Conservation (phyloP, 2,888 invertebrate species). For the Cheilosia vernalis region DNA sequence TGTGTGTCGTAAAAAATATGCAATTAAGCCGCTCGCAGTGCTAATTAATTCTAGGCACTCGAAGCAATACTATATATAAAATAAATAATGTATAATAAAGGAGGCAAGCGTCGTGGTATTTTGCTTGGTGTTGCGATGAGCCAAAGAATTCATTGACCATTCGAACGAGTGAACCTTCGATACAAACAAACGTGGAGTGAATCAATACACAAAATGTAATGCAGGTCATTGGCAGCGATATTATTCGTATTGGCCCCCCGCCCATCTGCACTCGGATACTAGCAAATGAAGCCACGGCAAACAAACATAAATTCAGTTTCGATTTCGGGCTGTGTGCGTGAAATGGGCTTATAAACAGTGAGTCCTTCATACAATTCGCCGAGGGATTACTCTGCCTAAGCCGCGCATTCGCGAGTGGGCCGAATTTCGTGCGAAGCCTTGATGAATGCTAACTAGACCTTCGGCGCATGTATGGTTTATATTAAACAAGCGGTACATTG, state of each 20-base stretch:
- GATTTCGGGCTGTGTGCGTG: constrained; percentile 37
- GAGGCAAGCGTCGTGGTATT: background rate
- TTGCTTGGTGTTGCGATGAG: constrained; percentile 5
- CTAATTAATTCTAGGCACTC: constrained; percentile 54
- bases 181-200: constrained; percentile 58
- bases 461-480: constrained; percentile 13
- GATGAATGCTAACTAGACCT: constrained; percentile 44
- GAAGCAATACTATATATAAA: background rate
- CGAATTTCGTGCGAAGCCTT: constrained; percentile 32
- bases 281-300: constrained; percentile 47
- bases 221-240: constrained; percentile 72
- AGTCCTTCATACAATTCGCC: constrained; percentile 33
- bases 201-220: constrained; percentile 54
- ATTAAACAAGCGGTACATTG: background rate
- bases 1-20: constrained; percentile 45
- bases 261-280: constrained; percentile 6
- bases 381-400: constrained; percentile 45
- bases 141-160: constrained; percentile 55
- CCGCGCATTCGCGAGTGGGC: constrained; percentile 35
- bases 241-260: constrained; percentile 49
- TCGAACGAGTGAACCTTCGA: constrained; percentile 27
- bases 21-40: constrained; percentile 20
- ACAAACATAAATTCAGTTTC: constrained; percentile 24
- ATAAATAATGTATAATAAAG: background rate
- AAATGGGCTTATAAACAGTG: constrained; percentile 15